A percentile compares a stretch with the other conserved stretches of the same genome.
Evolutionary conservation across 2,113 vertebrate species (phyloP).

Genomic region (Macaca mulatta): DNA sequence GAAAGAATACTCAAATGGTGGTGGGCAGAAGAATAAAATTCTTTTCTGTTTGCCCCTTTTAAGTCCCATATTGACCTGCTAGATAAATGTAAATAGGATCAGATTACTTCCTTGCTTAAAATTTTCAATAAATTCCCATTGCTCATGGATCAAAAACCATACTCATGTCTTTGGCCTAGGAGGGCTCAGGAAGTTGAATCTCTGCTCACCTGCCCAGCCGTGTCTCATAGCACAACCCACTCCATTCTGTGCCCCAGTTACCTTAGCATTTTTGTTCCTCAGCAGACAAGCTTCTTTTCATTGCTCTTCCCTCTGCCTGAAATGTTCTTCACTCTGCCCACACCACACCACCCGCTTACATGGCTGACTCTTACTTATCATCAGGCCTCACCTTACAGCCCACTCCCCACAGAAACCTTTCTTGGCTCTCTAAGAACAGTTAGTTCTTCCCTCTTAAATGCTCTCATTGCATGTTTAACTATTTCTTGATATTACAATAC

Average conservation of each 20-base stretch:
- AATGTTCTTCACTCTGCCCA: neutral
- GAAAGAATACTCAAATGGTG: neutral
- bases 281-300: neutral
- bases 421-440: neutral
- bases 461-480: neutral
- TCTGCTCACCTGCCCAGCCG: no score
- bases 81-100: neutral
- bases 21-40: neutral
- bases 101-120: neutral
- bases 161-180: neutral
- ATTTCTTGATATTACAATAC: neutral
- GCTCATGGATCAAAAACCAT: neutral
- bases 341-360: neutral
- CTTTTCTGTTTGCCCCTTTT: neutral
- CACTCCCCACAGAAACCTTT: neutral
- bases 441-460: neutral
- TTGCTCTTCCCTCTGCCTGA: neutral
- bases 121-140: neutral
- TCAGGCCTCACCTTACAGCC: neutral
- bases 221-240: neutral
- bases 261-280: neutral
- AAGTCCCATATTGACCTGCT: neutral
- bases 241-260: neutral
- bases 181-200: neutral
- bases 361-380: neutral